Conservation (phyloP, 1,140 invertebrate species). For the Olivierus martensii region DNA sequence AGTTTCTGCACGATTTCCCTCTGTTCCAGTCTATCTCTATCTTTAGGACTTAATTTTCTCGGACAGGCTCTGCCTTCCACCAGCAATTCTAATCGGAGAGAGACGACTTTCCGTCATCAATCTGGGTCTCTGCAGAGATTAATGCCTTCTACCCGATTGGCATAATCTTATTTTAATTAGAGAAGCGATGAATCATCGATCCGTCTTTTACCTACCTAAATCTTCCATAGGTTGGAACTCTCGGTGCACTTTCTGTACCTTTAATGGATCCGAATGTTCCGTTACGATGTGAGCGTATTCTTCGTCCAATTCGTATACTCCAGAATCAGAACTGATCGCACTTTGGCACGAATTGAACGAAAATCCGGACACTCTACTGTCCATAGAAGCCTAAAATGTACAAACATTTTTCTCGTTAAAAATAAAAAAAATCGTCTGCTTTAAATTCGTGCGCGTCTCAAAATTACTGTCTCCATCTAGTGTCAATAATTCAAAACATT, state of each 20-base stretch:
- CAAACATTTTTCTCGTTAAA: no score
- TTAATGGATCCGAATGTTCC: conserved; percentile 21
- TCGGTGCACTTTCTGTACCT: conserved; percentile 18
- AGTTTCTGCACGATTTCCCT: conserved; percentile 26
- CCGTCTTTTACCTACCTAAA: conserved; percentile 8
- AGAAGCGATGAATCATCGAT: no score
- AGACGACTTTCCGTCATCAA: no score
- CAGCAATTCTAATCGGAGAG: conserved; percentile 23
- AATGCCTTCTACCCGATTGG: no score
- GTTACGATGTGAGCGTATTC: conserved; percentile 24
- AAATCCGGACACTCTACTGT: conserved; percentile 7
- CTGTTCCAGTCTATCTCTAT: conserved; percentile 26
- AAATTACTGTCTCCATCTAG: no score
- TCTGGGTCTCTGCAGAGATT: no score
- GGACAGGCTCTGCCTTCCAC: conserved; percentile 25
- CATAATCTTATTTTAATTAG: no score
- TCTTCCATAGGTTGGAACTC: conserved; percentile 9
- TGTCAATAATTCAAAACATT: no score
- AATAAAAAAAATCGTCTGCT: no score
- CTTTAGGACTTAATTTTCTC: conserved; percentile 27
- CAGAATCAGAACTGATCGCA: conserved; percentile 18
- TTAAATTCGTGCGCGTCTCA: no score
- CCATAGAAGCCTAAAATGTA: conserved; percentile 19
- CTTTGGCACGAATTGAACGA: conserved; percentile 7
- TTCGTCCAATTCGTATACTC: conserved; percentile 22